A percentile compares a stretch with the other conserved stretches of the same genome.
Conservation (phyloP, 2,113 vertebrate genomes). For the Mus spicilegus region DNA sequence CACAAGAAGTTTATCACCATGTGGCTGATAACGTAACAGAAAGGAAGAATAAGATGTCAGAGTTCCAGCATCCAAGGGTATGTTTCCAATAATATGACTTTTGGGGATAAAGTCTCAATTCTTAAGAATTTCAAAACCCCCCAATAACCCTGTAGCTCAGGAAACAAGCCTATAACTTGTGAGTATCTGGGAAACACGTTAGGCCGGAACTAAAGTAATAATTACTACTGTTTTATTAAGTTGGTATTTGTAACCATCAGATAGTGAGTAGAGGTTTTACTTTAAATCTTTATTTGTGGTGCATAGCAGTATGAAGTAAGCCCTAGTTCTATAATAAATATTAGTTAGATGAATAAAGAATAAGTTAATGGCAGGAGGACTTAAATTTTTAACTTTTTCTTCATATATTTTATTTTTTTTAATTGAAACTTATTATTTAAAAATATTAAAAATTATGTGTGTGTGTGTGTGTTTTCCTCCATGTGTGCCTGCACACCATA, state of each 20-base stretch:
- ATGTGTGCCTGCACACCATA: not conserved
- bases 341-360: not conserved
- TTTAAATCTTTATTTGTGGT: not conserved
- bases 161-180: not conserved
- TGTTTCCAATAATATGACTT: not conserved
- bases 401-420: not conserved
- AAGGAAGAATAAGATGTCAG: not conserved
- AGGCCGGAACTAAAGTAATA: not conserved
- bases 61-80: not conserved
- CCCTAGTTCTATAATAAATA: not conserved
- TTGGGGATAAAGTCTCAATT: not conserved
- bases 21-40: not conserved
- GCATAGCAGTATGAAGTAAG: not conserved
- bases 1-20: not conserved
- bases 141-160: not conserved
- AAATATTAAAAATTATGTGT: not conserved
- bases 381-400: not conserved
- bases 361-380: not conserved
- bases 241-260: not conserved
- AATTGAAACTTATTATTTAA: not conserved
- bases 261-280: not conserved
- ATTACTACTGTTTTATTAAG: not conserved
- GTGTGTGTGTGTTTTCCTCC: not conserved
- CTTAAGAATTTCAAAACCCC: not conserved
- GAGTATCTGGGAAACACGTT: not conserved